Conservation (phyloP, 2,888 invertebrate species). For the Phengaris arion region DNA sequence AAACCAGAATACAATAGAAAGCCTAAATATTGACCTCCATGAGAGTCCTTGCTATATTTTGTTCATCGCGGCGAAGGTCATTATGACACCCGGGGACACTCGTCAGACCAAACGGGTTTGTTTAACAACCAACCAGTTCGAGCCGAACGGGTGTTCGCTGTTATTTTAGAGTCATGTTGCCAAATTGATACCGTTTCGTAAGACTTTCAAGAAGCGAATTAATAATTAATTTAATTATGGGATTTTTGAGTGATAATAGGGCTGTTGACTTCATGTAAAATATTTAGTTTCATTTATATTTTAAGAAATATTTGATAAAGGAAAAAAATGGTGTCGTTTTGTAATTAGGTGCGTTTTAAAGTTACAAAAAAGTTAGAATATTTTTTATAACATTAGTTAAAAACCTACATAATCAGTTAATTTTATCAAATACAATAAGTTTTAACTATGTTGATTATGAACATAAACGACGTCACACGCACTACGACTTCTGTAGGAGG, state of each 20-base stretch:
- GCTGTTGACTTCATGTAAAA: too few species aligned
- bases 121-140: constrained; percentile 42
- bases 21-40: constrained; percentile 10
- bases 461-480: too few species aligned
- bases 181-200: constrained; percentile 15
- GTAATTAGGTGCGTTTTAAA: too few species aligned
- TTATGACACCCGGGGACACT: constrained; percentile 50
- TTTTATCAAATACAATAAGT: too few species aligned
- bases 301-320: too few species aligned
- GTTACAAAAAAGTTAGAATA: too few species aligned
- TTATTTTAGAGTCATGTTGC: constrained; percentile 6
- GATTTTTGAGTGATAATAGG: not conserved
- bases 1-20: not conserved
- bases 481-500: too few species aligned
- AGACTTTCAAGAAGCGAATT: not conserved
- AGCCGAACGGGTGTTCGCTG: constrained; percentile 40
- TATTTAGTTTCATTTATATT: too few species aligned
- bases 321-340: too few species aligned
- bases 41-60: constrained; percentile 44
- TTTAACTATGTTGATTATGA: too few species aligned
- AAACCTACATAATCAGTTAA: too few species aligned
- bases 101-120: constrained; percentile 50
- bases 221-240: not conserved
- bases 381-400: too few species aligned
- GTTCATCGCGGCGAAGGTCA: constrained; percentile 49